Evolutionary conservation across 2,888 invertebrate species (phyloP).

Genomic region (Drosophila monieri): DNA sequence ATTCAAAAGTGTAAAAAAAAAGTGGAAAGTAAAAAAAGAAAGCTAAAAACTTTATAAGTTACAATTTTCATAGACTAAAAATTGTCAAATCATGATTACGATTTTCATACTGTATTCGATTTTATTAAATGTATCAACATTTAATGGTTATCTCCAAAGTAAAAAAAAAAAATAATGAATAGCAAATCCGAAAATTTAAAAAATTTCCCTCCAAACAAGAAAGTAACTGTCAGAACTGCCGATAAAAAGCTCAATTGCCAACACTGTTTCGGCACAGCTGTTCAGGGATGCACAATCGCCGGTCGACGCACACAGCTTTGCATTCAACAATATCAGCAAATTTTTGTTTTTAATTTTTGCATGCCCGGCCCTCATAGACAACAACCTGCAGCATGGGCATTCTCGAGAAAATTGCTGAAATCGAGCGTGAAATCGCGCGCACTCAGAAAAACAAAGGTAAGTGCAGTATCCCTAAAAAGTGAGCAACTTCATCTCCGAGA

Average conservation of each 20-base stretch:
- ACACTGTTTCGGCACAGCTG: constrained; percentile 20
- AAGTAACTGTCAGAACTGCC: not conserved
- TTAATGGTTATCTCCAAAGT: no score
- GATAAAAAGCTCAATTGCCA: not conserved
- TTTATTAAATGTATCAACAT: no score
- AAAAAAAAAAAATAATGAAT: no score
- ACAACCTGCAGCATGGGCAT: constrained; percentile 92
- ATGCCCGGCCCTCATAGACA: constrained; percentile 46
- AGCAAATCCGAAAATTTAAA: no score
- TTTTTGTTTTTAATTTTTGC: constrained; percentile 58
- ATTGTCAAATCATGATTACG: no score
- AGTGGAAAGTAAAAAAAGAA: no score
- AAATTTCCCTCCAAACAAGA: no score
- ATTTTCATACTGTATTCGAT: no score
- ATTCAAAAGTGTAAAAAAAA: no score
- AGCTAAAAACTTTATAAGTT: no score
- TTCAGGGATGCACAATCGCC: constrained; percentile 15
- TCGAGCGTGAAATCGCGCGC: constrained; percentile 98
- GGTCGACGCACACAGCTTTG: constrained; percentile 18
- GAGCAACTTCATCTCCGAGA: not conserved
- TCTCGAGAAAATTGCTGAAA: constrained; percentile 99
- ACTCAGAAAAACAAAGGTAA: constrained; percentile 99
- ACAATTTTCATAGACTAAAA: no score
- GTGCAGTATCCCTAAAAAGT: not conserved
- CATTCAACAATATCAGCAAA: constrained; percentile 30